Evolutionary conservation across 2,113 vertebrate genomes (phyloP).

Genomic region (Pavo muticus): DNA sequence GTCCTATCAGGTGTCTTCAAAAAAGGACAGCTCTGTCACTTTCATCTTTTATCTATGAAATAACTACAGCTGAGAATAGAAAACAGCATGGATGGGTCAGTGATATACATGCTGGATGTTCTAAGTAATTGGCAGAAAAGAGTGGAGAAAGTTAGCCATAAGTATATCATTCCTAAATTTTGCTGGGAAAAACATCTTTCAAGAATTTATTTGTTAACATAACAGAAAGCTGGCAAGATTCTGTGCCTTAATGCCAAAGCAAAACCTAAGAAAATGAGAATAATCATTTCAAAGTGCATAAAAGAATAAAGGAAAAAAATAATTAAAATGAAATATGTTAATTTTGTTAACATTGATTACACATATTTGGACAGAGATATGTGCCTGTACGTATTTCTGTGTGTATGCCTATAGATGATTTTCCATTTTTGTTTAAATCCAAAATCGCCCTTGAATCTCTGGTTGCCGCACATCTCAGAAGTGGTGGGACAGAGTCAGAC

Average conservation of each 20-base stretch:
- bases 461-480: background rate
- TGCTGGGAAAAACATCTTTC: background rate
- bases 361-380: background rate
- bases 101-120: rapidly evolving
- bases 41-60: background rate
- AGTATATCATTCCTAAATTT: background rate
- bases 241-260: background rate
- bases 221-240: background rate
- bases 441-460: background rate
- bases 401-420: background rate
- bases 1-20: background rate
- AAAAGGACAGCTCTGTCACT: background rate
- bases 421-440: background rate
- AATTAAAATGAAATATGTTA: background rate
- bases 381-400: background rate
- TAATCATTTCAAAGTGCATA: background rate
- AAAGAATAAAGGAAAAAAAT: background rate
- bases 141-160: background rate
- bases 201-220: background rate
- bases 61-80: background rate
- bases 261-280: background rate
- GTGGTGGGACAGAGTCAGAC: background rate
- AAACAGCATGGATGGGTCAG: rapidly evolving
- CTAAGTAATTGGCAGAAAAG: background rate
- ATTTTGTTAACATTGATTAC: rapidly evolving